These are phyloP conservation scores for Nephrotoma appendiculata DNA, from an alignment of 2,888 invertebrate genomes.

Conservation along the genomic window DNA sequence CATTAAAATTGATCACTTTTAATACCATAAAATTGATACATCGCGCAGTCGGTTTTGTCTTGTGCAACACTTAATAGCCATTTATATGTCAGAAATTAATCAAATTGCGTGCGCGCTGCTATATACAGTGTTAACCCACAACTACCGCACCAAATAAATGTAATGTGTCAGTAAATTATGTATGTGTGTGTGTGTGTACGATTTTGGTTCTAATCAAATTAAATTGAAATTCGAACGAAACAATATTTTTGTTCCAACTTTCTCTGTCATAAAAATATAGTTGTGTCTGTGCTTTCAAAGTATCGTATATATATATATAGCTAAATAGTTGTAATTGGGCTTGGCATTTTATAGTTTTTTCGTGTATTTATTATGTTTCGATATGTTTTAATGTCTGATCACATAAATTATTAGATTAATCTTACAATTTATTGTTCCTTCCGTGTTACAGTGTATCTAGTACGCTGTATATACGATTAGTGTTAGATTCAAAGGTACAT, in stretches of 20 bases:
- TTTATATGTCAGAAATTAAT: background rate
- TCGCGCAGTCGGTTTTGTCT: background rate
- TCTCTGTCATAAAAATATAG: background rate
- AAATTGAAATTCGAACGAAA: background rate
- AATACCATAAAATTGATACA: background rate
- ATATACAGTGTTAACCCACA: background rate
- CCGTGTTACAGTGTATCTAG: background rate
- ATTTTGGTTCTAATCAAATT: background rate
- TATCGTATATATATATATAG: background rate
- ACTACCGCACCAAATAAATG: background rate
- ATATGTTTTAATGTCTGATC: background rate
- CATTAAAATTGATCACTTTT: background rate
- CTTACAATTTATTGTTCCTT: background rate
- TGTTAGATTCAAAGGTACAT: no score
- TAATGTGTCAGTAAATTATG: background rate
- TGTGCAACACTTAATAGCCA: background rate
- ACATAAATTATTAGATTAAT: background rate
- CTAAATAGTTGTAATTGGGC: background rate
- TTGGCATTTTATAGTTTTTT: background rate
- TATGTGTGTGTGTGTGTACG: background rate
- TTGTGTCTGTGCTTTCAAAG: background rate
- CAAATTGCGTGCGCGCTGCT: background rate
- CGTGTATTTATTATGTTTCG: background rate
- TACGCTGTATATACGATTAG: no score
- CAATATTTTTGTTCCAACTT: background rate